phyloP scores from a whole-genome alignment of 1,140 invertebrate species.

The Drosophila orena region DNA sequence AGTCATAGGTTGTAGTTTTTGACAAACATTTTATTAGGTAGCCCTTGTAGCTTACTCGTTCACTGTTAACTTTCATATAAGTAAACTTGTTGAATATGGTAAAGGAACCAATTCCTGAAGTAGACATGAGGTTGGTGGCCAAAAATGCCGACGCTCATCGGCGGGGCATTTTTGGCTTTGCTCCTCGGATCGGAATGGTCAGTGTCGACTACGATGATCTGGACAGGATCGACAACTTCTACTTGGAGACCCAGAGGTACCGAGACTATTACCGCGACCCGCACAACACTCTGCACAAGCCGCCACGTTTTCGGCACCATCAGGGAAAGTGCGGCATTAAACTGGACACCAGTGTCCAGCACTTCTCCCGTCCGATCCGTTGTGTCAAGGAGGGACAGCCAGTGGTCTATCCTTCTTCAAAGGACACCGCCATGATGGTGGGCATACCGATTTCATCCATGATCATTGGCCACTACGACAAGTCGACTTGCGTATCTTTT shows the following conservation, averaged over 20 bases:
- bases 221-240: constrained; percentile 70
- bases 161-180: constrained; percentile 60
- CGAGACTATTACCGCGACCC: constrained; percentile 78
- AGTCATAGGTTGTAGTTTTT: neutral
- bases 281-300: constrained; percentile 59
- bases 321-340: constrained; percentile 58
- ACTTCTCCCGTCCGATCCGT: constrained; percentile 38
- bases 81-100: constrained; percentile 13
- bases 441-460: constrained; percentile 19
- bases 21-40: neutral
- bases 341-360: constrained; percentile 40
- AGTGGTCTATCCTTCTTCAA: constrained; percentile 38
- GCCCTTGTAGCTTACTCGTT: neutral
- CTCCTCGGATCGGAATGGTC: constrained; percentile 57
- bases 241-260: constrained; percentile 66
- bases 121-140: constrained; percentile 68
- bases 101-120: constrained; percentile 56
- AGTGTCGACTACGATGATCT: constrained; percentile 65
- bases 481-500: constrained; percentile 25
- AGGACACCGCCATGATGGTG: constrained; percentile 38
- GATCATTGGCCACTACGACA: constrained; percentile 35
- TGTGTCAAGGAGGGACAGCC: constrained; percentile 43
- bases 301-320: constrained; percentile 31
- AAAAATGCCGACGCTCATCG: constrained; percentile 39
- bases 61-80: neutral